Base-by-base conservation (phyloP, 2,113 vertebrate genomes). In the Pimephales promelas region DNA sequence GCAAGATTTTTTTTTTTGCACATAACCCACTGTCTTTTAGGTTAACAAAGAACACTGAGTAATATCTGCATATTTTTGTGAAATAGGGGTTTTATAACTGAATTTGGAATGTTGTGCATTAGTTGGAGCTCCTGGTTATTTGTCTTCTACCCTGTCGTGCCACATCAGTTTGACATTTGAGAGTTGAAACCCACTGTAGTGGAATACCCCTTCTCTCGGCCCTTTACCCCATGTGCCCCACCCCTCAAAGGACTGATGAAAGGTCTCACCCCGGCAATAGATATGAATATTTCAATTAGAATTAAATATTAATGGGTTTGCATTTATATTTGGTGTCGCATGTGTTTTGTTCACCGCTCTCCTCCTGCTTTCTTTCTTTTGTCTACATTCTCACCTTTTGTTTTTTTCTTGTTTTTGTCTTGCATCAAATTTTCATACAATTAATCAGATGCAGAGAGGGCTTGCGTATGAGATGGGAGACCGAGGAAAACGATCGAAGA, bases 251-350 rank as follows among this genome's bases (percentile, higher is more conserved):
- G 88, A 76, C 91, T 90, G 93, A 93, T 94, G 86, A 95, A 94
- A 94, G 92, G 92, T 92, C 94, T 95, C 93, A 90, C 90, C 92
- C 84, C 92, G 87, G 87, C 88, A 93, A 95, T 93, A 93, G 92
- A 93, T 94, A 95, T 94, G 93, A 95, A 95, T 96, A 95, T 96
- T 96, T 95, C 93, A 96, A 94, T 95, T 90, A 92, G 81, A 90
- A 90, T 95, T 92, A 95, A 95, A 95, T 95, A 95, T 95, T 96
- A 91, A 91, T 92, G 76, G 86, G 64, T 40, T 45, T 74, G 62
- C 85, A 26, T 61, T 84, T 88, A 84, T 86, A 84, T 86, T 82
- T 83, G 59, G 45, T 78, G 54, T 75, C 75, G 24, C 83, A 28
- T 88, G 76, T 73, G 77, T 83, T 85, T 86, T 78, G 40, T 86